phyloP scores from a whole-genome alignment of 2,888 invertebrate species.

The Ichneumoninae sp. region DNA sequence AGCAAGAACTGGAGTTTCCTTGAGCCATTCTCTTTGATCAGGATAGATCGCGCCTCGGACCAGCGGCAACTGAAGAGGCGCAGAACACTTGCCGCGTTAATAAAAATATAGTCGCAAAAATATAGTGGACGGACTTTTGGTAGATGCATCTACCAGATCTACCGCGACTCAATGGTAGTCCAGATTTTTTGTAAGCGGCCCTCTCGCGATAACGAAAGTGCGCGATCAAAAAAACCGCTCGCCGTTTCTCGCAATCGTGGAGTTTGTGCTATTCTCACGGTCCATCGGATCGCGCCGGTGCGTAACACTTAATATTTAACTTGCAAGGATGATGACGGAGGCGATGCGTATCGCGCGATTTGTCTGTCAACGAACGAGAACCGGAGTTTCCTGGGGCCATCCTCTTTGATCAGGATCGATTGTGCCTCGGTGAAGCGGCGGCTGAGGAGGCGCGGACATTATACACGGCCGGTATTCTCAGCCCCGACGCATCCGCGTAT shows the following conservation, averaged over 20 bases:
- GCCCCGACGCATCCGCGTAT: conserved; percentile 34
- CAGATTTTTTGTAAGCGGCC: not conserved
- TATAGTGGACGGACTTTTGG: too few relatives aligned
- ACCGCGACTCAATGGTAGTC: not conserved
- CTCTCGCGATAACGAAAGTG: not conserved
- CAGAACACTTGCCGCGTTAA: not conserved
- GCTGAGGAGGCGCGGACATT: conserved; percentile 25
- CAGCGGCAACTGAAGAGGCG: conserved; percentile 36
- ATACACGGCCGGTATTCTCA: conserved; percentile 17
- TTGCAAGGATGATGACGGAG: conserved; percentile 38
- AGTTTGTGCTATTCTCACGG: conserved; percentile 39
- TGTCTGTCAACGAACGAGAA: conserved; percentile 62
- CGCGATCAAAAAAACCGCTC: not conserved
- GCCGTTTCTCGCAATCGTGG: not conserved
- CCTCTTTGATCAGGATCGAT: conserved; percentile 55
- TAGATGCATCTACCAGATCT: not conserved
- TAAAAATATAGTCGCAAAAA: too few relatives aligned
- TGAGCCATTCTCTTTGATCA: conserved; percentile 47
- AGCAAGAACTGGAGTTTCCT: conserved; percentile 51
- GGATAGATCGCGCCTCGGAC: conserved; percentile 55
- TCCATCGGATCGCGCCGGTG: conserved; percentile 18
- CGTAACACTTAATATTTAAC: conserved; percentile 27
- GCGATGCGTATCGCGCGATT: conserved; percentile 60
- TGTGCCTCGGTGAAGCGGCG: conserved; percentile 49
- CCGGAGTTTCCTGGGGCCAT: conserved; percentile 51